A percentile compares a stretch with the other conserved stretches of the same genome.
phyloP scores from a whole-genome alignment of 1,140 invertebrate species.

The Brachionus calyciflorus region DNA sequence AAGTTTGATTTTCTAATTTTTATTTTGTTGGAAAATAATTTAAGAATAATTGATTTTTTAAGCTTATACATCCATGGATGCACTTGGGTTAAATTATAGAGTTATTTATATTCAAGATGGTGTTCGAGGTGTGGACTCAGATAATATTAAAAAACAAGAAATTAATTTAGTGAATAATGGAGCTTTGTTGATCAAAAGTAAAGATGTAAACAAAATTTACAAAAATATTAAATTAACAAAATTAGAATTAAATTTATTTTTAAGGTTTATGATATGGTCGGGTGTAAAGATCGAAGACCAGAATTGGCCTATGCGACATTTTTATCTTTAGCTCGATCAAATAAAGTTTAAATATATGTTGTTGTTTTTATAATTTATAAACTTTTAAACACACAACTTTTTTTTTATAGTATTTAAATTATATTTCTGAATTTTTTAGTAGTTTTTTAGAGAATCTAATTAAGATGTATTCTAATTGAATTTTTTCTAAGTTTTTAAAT shows the following conservation, averaged over 20 bases:
- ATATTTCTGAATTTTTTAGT: too few relatives aligned
- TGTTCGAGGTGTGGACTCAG: constrained; percentile 74
- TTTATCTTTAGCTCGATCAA: constrained; percentile 21
- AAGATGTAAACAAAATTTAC: constrained; percentile 14
- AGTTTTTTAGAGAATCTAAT: too few relatives aligned
- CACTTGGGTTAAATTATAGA: constrained; percentile 80
- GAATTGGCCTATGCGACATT: constrained; percentile 25
- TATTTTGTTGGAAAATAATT: too few relatives aligned
- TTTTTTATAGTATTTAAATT: too few relatives aligned
- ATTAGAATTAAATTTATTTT: not conserved
- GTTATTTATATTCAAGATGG: constrained; percentile 86
- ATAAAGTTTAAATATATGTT: not conserved
- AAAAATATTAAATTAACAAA: not conserved
- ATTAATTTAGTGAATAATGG: constrained; percentile 7
- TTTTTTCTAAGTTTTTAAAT: too few relatives aligned
- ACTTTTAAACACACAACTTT: too few relatives aligned
- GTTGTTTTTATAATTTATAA: too few relatives aligned
- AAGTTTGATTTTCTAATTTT: constrained; percentile 53
- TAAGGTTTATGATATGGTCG: constrained; percentile 25
- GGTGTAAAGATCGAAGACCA: constrained; percentile 18
- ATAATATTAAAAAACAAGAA: constrained; percentile 23
- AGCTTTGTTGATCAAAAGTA: not conserved
- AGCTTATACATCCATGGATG: constrained; percentile 75
- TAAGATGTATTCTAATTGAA: too few relatives aligned
- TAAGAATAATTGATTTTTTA: too few relatives aligned